Base-by-base conservation (phyloP, 2,888 invertebrate genomes). In the Tetragonula carbonaria region DNA sequence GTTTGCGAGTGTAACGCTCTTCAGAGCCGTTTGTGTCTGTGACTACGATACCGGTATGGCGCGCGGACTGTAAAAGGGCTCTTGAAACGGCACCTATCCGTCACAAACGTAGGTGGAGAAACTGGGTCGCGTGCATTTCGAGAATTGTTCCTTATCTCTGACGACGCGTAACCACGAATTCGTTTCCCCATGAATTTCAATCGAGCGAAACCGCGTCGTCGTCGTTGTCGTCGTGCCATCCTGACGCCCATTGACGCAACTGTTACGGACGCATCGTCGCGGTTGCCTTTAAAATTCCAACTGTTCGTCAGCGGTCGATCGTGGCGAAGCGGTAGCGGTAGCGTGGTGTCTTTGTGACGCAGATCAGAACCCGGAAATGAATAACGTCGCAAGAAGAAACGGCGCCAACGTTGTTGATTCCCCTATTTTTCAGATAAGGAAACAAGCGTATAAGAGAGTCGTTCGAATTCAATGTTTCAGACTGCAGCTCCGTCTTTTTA, bases 141-240 rank as follows among this genome's bases (percentile, higher is more conserved):
- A 88, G 88, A 85, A 88, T 89, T 83, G 84, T 89, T 85, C 86
- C 90, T 91, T 89, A 91, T 91, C 91, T 91, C 85, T 86, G 82
- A 83, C 87, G 86, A 80, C 84, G 86, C 83, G 86, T 87, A 86
- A 84, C 86, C 85, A 83, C 82, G 91, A 90, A 88, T 90, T 90
- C 84, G 87, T 88, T 88, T 86, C 76, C 80, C 87, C 86, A 86
- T 90, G 90, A 90, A 90, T 90, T 90, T 88, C 90, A 90, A 90
- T 90, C 80, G 90, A 78, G 78, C 62, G 38, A 21, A 70, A 74
- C 67, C 82, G 63, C 67, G 70, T 62, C 51, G 71, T 66, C 45
- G 75, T 50, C 79, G 68, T 33, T 3, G 33, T 33, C 33, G 33
- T 33, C 8, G 59, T 74, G 74, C 82, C 77, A 67, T 68, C 57